These are phyloP conservation scores for Bolborhynchus lineola DNA, from an alignment of 2,113 vertebrate genomes.

Conservation along the genomic window DNA sequence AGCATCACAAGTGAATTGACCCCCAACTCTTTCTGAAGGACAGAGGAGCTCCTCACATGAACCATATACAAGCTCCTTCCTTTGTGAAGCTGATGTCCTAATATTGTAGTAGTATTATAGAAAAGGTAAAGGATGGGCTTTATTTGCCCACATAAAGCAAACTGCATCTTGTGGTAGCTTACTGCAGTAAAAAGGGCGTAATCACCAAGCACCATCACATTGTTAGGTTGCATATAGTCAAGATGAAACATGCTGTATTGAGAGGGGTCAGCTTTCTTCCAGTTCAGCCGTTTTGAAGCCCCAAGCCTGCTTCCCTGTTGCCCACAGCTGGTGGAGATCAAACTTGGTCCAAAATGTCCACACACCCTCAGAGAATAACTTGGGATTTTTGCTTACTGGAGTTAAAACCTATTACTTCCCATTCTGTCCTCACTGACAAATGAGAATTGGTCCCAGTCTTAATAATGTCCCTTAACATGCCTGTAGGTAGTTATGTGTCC, in stretches of 20 bases:
- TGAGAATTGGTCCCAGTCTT: not conserved
- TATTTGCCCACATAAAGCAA: not conserved
- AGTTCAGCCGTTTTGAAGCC: not conserved
- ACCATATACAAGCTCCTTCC: not conserved
- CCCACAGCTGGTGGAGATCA: not conserved
- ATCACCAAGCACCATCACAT: not conserved
- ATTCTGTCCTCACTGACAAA: slow-evolving; percentile 53
- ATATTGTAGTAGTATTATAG: not conserved
- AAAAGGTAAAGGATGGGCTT: not conserved
- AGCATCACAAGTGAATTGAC: not conserved
- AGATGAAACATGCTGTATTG: not conserved
- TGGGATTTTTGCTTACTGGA: slow-evolving; percentile 6
- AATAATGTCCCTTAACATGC: not conserved
- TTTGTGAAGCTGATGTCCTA: not conserved
- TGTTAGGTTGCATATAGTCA: not conserved
- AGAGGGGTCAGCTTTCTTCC: not conserved
- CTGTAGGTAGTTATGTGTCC: not conserved
- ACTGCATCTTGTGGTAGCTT: not conserved
- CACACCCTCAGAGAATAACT: not conserved
- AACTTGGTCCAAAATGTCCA: not conserved
- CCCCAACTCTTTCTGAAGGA: not conserved
- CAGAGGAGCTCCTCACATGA: not conserved
- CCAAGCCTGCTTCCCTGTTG: not conserved
- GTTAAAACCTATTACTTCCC: slow-evolving; percentile 37
- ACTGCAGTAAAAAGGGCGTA: not conserved